Evolutionary conservation across 2,113 vertebrate species (phyloP).

Genomic region (Sorex araneus): DNA sequence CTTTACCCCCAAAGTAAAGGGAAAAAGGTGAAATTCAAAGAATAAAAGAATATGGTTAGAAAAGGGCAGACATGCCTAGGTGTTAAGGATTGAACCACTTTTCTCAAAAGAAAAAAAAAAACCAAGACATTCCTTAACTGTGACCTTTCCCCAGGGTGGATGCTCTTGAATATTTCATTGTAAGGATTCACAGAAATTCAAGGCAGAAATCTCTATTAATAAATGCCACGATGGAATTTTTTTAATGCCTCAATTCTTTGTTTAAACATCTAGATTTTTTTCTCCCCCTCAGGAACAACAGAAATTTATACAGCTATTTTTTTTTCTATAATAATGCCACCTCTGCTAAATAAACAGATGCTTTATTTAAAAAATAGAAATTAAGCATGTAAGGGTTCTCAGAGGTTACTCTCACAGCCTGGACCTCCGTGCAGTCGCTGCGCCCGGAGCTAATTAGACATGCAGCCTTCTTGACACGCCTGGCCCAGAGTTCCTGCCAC

Average conservation of each 20-base stretch:
- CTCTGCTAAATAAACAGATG: slow-evolving; percentile 76
- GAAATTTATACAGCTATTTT: slow-evolving; percentile 64
- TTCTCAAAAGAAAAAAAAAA: neutral
- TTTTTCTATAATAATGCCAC: slow-evolving; percentile 72
- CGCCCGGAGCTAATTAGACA: slow-evolving; percentile 72
- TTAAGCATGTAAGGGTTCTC: slow-evolving; percentile 67
- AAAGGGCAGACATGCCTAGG: neutral
- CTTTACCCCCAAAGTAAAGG: neutral
- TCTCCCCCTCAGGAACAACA: slow-evolving; percentile 57
- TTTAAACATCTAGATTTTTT: slow-evolving; percentile 74
- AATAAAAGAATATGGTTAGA: neutral
- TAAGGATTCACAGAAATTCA: slow-evolving; percentile 20
- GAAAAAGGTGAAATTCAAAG: neutral
- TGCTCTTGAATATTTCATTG: slow-evolving; percentile 37
- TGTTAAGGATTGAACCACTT: neutral
- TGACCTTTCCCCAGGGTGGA: slow-evolving; percentile 40
- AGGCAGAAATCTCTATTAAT: slow-evolving; percentile 2
- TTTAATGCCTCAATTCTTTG: slow-evolving; percentile 66
- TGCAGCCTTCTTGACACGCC: slow-evolving; percentile 48
- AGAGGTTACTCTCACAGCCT: slow-evolving; percentile 67
- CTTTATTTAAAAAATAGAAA: slow-evolving; percentile 69
- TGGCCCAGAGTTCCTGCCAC: slow-evolving; percentile 16
- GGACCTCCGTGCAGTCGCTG: neutral
- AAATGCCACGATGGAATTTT: slow-evolving; percentile 22
- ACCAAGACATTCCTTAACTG: neutral